phyloP scores from a whole-genome alignment of 2,113 vertebrate genomes.

The Redunca redunca region DNA sequence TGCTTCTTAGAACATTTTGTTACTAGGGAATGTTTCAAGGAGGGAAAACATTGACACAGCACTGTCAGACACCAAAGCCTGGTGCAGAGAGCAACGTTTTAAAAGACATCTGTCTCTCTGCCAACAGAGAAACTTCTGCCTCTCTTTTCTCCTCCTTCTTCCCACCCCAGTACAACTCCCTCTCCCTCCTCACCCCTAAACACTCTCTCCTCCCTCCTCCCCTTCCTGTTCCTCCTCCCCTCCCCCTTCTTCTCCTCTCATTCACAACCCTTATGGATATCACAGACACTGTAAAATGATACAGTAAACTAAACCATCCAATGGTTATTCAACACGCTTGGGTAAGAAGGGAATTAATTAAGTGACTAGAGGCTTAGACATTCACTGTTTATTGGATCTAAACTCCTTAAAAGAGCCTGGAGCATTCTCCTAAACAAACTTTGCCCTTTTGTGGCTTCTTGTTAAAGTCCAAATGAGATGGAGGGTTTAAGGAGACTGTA shows the following conservation, averaged over 20 bases:
- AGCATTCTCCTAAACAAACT: constrained; percentile 58
- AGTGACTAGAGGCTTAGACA: constrained; percentile 58
- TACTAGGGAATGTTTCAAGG: constrained; percentile 57
- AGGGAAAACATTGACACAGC: constrained; percentile 54
- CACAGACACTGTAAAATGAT: neutral
- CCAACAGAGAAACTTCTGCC: neutral
- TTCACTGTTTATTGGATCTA: constrained; percentile 51
- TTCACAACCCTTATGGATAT: neutral
- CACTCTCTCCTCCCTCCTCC: neutral
- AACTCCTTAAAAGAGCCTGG: constrained; percentile 59
- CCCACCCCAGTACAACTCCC: neutral
- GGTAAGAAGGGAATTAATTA: constrained; percentile 61
- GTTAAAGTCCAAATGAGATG: constrained; percentile 24
- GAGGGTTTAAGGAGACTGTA: constrained; percentile 4
- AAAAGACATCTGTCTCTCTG: constrained; percentile 45
- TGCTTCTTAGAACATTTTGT: constrained; percentile 71
- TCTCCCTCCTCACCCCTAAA: neutral
- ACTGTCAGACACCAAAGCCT: constrained; percentile 46
- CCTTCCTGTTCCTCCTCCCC: no score
- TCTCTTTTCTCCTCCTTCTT: neutral
- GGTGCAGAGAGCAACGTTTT: constrained; percentile 55
- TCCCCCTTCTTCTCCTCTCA: neutral
- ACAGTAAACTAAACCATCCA: constrained; percentile 22
- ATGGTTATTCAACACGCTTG: constrained; percentile 41
- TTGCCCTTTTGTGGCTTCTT: neutral